Conservation (phyloP, 2,797 vertebrate genomes). For the Botia almorhae region DNA sequence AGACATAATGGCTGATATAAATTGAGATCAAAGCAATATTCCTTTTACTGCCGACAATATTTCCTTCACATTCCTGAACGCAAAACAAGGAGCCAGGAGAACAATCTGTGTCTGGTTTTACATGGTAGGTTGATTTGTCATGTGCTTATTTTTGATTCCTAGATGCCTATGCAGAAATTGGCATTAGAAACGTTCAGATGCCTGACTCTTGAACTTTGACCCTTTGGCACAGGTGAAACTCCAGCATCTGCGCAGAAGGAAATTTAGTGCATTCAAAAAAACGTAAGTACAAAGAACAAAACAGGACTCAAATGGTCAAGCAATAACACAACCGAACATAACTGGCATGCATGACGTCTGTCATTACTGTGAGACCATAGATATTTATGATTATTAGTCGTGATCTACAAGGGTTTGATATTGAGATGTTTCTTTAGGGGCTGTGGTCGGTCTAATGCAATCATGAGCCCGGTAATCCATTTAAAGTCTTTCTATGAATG, state of each 20-base stretch:
- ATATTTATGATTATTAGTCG: constrained; percentile 22
- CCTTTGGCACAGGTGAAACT: not conserved
- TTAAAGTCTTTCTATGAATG: constrained; percentile 49
- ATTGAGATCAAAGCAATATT: constrained; percentile 36
- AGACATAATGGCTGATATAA: constrained; percentile 13
- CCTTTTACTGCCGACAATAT: constrained; percentile 26
- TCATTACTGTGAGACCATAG: constrained; percentile 9
- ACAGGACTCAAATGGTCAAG: not conserved
- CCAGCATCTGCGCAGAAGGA: not conserved
- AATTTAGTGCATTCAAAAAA: not conserved
- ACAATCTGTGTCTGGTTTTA: constrained; percentile 34
- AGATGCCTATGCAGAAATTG: constrained; percentile 10
- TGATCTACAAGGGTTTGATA: constrained; percentile 39
- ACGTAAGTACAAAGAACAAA: not conserved
- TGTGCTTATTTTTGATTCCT: constrained; percentile 19
- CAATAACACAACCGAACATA: not conserved
- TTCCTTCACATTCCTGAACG: constrained; percentile 14
- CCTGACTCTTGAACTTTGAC: constrained; percentile 11
- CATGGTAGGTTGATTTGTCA: constrained; percentile 8
- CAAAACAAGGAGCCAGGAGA: constrained; percentile 24
- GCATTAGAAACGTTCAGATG: constrained; percentile 21
- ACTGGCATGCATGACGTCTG: not conserved
- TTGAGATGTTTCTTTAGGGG: constrained; percentile 32
- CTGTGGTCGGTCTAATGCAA: constrained; percentile 49
- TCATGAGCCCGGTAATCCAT: constrained; percentile 44